A percentile compares a stretch with the other conserved stretches of the same genome.
phyloP scores from a whole-genome alignment of 2,888 invertebrate genomes.

The Linnaemya tessellans region DNA sequence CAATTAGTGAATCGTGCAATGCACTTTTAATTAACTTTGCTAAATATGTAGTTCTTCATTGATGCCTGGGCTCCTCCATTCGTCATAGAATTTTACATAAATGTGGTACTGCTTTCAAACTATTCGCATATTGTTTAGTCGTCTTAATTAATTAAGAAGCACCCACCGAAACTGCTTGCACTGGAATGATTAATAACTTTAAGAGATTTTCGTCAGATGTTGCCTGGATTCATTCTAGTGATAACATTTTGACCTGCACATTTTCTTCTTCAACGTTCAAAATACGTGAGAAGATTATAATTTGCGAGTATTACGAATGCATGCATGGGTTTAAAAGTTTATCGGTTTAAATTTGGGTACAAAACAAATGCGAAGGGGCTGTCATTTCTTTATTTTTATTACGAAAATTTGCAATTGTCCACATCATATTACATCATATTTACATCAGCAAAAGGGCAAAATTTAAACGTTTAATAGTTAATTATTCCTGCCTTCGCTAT shows the following conservation, averaged over 20 bases:
- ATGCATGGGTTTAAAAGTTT: slow-evolving; percentile 20
- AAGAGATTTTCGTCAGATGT: slow-evolving; percentile 48
- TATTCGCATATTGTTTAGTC: slow-evolving; percentile 1
- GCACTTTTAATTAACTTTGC: not conserved
- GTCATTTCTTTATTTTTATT: not conserved
- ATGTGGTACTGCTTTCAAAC: not conserved
- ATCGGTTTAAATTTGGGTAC: slow-evolving; percentile 10
- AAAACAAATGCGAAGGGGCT: not conserved
- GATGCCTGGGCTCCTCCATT: not conserved
- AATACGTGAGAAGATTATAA: slow-evolving; percentile 48
- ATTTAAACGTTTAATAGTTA: not conserved
- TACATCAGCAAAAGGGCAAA: not conserved
- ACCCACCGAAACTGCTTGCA: not conserved
- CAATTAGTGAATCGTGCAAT: slow-evolving; percentile 11
- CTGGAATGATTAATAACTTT: slow-evolving; percentile 41
- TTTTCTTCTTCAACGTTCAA: not conserved
- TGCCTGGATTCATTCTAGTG: slow-evolving; percentile 1
- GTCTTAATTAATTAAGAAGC: not conserved
- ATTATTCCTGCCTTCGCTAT: too few species aligned
- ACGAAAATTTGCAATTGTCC: not conserved
- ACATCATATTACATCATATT: not conserved
- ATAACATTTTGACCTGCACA: slow-evolving; percentile 49
- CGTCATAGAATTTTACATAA: not conserved
- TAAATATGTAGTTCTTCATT: not conserved
- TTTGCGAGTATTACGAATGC: not conserved